Evolutionary conservation across 2,797 vertebrate species (phyloP), one percentile per base, ranked within the genome.

Genomic region (Gastrophryne carolinensis): DNA sequence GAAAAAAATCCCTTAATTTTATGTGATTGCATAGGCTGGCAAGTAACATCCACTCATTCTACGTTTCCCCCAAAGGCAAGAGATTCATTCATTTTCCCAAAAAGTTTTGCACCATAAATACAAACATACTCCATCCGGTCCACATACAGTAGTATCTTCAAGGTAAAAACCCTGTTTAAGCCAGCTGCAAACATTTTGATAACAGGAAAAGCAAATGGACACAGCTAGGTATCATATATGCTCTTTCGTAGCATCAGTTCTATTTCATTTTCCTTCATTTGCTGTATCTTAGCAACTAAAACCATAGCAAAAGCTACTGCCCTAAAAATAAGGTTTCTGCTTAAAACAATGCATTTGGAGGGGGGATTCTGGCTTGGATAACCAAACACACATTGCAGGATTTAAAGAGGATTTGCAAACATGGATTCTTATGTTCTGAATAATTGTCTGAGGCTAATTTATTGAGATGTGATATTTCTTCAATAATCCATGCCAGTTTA

Each of bases 231-330:
- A n/a, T n/a, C n/a, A n/a, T n/a, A 35, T 71, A 81, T 87, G 83
- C 77, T 70, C 82, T n/a, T 79, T 53, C 82, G 34, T 27, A 83
- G 27, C 80, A 84, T 80, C 65, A 41, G 74, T 87, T 87, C 84
- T 83, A 79, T 82, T 82, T 80, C 84, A 79, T 84, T 89, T 89
- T 83, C 44, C 79, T 86, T 86, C 79, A 79, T 88, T 86, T 80
- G 37, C 57, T 73, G 87, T 90, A 84, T 88, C 87, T 83, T 89
- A 89, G 88, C 88, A 92, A 90, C 87, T 66, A 67, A 78, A 80
- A 72, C 76, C 83, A 79, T 62, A 77, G 77, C 61, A 86, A 88
- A 86, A 79, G 62, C 88, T 89, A 90, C 85, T 79, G 79, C 81
- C 85, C 79, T 80, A 81, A 84, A 89, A 88, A 83, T 84, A 81